These are phyloP conservation scores for Aplodontia rufa DNA, from an alignment of 2,113 vertebrate species.

Conservation along the genomic window DNA sequence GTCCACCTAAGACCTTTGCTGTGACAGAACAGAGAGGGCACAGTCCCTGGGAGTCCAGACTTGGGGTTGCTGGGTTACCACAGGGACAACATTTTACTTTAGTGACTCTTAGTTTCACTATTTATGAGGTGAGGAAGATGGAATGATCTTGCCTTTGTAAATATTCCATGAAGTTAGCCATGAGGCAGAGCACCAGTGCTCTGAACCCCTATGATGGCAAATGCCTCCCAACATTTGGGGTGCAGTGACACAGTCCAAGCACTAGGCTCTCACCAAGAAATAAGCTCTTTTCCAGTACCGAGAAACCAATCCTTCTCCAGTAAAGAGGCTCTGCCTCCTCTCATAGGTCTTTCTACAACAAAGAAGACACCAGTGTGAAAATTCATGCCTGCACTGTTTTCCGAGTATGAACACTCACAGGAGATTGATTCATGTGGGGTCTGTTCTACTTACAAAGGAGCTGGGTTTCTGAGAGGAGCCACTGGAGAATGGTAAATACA, in stretches of 20 bases:
- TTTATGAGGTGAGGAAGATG: not conserved
- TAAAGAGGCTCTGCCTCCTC: not conserved
- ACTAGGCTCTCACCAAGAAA: not conserved
- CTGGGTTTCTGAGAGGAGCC: conserved; percentile 59
- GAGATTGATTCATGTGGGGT: not conserved
- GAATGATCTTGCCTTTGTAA: not conserved
- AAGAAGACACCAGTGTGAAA: not conserved
- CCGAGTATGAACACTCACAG: not conserved
- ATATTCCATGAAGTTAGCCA: not conserved
- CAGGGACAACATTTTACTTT: not conserved
- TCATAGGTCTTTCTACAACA: not conserved
- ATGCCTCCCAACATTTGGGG: not conserved
- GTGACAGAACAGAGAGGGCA: not conserved
- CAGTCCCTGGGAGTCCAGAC: not conserved
- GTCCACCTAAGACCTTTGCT: rapidly evolving
- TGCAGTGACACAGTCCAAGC: not conserved
- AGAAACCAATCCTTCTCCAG: not conserved
- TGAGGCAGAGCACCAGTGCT: too few relatives aligned
- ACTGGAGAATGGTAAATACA: conserved; percentile 46
- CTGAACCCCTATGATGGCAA: not conserved
- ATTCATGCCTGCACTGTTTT: not conserved
- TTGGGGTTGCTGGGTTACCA: rapidly evolving
- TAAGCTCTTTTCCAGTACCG: not conserved
- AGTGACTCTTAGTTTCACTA: not conserved
- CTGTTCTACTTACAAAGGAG: conserved; percentile 66